Conservation (phyloP, 2,797 vertebrate species). For the Margarornis squamiger region DNA sequence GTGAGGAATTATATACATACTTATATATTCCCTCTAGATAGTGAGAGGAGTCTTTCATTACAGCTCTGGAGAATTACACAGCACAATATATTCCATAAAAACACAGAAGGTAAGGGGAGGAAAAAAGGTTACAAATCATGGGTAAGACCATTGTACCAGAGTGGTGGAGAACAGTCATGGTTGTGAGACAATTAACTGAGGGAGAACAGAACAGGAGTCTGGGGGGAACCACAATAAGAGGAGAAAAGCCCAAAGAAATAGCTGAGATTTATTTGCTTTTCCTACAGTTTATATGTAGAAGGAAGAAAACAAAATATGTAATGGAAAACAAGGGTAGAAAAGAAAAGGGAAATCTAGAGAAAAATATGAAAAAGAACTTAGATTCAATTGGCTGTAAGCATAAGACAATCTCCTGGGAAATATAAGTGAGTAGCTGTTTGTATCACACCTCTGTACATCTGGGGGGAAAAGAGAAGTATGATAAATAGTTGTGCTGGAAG, state of each 20-base stretch:
- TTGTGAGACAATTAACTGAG: neutral
- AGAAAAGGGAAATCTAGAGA: neutral
- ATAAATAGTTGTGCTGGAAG: neutral
- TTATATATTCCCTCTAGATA: neutral
- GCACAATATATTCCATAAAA: neutral
- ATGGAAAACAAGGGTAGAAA: neutral
- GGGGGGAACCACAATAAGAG: neutral
- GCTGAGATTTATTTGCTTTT: neutral
- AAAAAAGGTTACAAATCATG: neutral
- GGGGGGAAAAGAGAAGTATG: accelerated
- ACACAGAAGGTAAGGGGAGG: neutral
- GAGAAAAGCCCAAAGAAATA: neutral
- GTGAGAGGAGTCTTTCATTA: neutral
- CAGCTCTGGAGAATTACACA: neutral
- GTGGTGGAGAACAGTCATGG: neutral
- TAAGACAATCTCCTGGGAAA: neutral
- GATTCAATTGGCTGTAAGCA: neutral
- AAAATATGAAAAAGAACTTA: neutral
- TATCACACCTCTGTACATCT: neutral
- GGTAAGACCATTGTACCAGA: neutral
- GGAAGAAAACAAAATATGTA: neutral
- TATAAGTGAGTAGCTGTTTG: neutral
- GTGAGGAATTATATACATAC: neutral
- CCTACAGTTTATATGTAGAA: neutral
- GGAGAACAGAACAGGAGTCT: neutral